Base-by-base conservation (phyloP, 2,113 vertebrate species). In the Ivindomyrus marchei region DNA sequence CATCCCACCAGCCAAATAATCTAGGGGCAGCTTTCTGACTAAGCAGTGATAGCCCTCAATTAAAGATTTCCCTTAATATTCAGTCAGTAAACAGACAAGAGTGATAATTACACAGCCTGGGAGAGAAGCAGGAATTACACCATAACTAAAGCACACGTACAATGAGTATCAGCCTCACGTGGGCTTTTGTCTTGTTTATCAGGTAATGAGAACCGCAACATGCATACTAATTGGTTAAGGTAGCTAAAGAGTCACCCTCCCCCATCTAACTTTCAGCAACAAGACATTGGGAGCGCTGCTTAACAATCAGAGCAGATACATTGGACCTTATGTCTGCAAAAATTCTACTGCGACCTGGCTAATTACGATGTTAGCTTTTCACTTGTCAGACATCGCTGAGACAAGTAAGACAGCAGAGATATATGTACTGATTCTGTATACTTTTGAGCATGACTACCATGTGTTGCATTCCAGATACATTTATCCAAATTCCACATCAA, bases 41-140 rank as follows among this genome's bases (percentile, higher is more conserved):
- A 89, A 85, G 31, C 2, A 53, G 90, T 88, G 31, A 90, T 89
- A 89, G 91, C 91, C 77, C 80, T 85, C 88, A 85, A 91, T 93
- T 93, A 92, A 56, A 89, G 90, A 91, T 89, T 21, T 74, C 50
- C 91, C 94, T 94, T 91, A 94, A 94, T 93, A 94, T 95, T 94
- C 92, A 93, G 92, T 91, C 88, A 70, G 92, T 94, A 94, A 95
- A 95, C 92, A 95, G 91, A 93, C 91, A 90, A 91, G 93, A 94
- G 92, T 93, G 92, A 94, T 93, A 94, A 95, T 94, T 92, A 93
- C 88, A 90, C 90, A 88, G 9, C 89, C 90, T 17, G 49, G 90
- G 87, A 92, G 92, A 88, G 91, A 92, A 89, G 80, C 66, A 91
- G 90, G 91, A 95, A 94, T 93, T 52, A 88, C 85, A 90, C 90